Conservation (phyloP, 2,888 invertebrate genomes). For the Meliscaeva auricollis region DNA sequence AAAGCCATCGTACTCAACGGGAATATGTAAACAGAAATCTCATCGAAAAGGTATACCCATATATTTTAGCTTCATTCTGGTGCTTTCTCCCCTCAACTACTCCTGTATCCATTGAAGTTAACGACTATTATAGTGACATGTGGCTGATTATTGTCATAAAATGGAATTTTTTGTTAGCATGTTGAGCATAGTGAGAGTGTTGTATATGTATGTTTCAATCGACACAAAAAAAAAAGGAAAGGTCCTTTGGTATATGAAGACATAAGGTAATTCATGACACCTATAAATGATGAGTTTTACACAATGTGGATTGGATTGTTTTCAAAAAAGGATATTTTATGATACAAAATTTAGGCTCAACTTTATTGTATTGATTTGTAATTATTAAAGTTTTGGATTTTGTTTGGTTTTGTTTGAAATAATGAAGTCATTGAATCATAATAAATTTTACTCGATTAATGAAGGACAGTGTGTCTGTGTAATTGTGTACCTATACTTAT, state of each 20-base stretch:
- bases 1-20: not conserved
- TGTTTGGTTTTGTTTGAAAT: not conserved
- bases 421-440: conserved; percentile 6
- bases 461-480: too few relatives aligned
- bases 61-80: not conserved
- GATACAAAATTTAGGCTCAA: not conserved
- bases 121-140: conserved; percentile 27
- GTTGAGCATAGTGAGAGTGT: not conserved
- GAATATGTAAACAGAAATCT: conserved; percentile 42
- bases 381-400: not conserved
- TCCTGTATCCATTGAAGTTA: not conserved
- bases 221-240: not conserved
- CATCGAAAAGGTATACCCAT: conserved; percentile 21
- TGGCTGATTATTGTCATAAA: conserved; percentile 23
- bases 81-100: not conserved
- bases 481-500: too few relatives aligned
- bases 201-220: conserved; percentile 8
- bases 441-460: too few relatives aligned
- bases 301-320: conserved; percentile 1
- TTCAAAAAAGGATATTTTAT: not conserved
- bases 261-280: conserved; percentile 35
- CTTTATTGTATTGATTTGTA: conserved; percentile 5
- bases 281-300: conserved; percentile 1
- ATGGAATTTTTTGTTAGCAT: conserved; percentile 24
- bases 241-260: conserved; percentile 1